Evolutionary conservation across 1,140 invertebrate species (phyloP).

Genomic region (Penaeus vannamei): DNA sequence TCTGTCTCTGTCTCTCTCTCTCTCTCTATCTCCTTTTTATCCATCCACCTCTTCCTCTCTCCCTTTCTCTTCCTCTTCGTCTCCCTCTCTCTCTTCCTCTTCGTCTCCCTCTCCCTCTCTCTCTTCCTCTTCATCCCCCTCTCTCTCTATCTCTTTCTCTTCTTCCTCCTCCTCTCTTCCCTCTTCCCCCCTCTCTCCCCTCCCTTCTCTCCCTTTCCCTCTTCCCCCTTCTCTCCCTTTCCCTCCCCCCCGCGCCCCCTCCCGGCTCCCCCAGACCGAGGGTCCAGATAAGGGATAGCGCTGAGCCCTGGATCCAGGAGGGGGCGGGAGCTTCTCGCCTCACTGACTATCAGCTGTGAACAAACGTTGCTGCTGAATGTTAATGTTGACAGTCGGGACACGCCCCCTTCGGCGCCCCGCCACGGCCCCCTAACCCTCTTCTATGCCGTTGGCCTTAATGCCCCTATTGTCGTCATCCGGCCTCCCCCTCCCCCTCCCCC

Average conservation of each 20-base stretch:
- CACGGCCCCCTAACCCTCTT: no score
- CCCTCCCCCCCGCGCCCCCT: background rate
- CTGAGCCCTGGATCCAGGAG: conserved; percentile 48
- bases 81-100: background rate
- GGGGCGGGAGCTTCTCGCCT: conserved; percentile 42
- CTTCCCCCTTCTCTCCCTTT: background rate
- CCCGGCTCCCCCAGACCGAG: background rate
- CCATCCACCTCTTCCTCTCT: background rate
- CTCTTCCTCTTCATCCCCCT: background rate
- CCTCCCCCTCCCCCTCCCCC: no score
- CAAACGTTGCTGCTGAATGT: conserved; percentile 48
- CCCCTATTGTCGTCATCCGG: no score
- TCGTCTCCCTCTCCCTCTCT: background rate
- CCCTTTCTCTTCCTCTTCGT: background rate
- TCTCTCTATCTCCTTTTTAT: no score
- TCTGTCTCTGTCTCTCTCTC: background rate
- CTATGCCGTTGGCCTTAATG: no score
- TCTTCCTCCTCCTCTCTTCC: background rate
- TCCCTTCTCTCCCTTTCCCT: background rate
- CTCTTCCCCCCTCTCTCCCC: background rate
- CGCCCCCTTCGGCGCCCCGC: conserved; percentile 10
- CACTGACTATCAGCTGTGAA: conserved; percentile 58
- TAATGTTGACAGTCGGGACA: conserved; percentile 44
- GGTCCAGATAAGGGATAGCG: conserved; percentile 49
- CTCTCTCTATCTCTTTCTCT: background rate